These are phyloP conservation scores for Aphelenchoides avenae DNA, from an alignment of 1,140 invertebrate species.

Conservation along the genomic window DNA sequence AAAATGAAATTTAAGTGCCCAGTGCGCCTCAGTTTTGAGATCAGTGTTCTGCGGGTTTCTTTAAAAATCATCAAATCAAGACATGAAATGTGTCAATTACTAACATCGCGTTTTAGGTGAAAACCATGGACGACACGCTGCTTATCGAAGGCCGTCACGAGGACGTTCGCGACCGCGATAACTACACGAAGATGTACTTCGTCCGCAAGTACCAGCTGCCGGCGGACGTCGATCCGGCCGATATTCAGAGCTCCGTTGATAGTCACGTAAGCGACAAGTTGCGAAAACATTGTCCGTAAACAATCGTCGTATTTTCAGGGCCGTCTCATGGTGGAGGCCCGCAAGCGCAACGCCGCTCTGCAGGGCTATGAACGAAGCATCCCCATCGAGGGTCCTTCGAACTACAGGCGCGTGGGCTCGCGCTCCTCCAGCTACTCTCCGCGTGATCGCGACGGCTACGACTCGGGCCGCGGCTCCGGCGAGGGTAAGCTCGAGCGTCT, in stretches of 20 bases:
- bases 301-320: constrained; percentile 35
- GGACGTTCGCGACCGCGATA: constrained; percentile 54
- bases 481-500: no score
- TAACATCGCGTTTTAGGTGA: constrained; percentile 38
- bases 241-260: constrained; percentile 49
- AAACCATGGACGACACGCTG: constrained; percentile 57
- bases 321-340: constrained; percentile 55
- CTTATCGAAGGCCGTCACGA: constrained; percentile 57
- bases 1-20: not conserved
- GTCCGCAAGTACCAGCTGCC: constrained; percentile 58
- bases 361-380: constrained; percentile 51
- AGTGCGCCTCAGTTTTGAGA: not conserved
- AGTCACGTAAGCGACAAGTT: constrained; percentile 25
- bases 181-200: constrained; percentile 59
- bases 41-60: no score
- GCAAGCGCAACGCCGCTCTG: constrained; percentile 42
- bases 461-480: constrained; percentile 20
- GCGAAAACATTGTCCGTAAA: not conserved
- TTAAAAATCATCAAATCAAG: not conserved
- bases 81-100: no score
- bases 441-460: constrained; percentile 44
- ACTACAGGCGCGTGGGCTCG: constrained; percentile 24
- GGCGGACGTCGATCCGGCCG: constrained; percentile 45
- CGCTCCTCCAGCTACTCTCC: constrained; percentile 48
- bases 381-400: constrained; percentile 50